These are phyloP conservation scores for Agrilus planipennis DNA, from an alignment of 1,140 invertebrate species.

Conservation along the genomic window DNA sequence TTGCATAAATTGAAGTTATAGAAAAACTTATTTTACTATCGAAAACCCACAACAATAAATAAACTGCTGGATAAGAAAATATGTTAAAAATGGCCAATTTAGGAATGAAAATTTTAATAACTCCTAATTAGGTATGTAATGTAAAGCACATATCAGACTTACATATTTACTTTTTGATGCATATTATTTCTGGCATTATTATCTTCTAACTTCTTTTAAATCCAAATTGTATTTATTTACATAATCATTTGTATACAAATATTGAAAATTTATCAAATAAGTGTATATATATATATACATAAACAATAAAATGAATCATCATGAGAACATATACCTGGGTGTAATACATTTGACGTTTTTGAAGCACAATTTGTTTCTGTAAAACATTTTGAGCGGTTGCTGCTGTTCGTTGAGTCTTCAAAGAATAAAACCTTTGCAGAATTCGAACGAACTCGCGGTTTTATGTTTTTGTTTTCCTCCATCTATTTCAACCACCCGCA, in stretches of 20 bases:
- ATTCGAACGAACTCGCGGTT: slow-evolving; percentile 38
- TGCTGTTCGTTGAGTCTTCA: slow-evolving; percentile 26
- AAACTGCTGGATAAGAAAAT: neutral
- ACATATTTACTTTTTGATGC: neutral
- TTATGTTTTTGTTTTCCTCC: slow-evolving; percentile 30
- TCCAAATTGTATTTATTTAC: neutral
- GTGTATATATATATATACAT: neutral
- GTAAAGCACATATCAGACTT: neutral
- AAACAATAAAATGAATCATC: neutral
- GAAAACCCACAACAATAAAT: neutral
- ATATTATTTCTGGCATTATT: neutral
- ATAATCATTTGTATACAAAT: no score
- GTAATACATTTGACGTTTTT: slow-evolving; percentile 11
- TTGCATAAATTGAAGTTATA: neutral
- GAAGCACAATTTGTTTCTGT: neutral
- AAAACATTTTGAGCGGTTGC: slow-evolving; percentile 8
- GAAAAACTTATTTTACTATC: neutral
- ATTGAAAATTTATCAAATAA: neutral
- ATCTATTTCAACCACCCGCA: slow-evolving; percentile 20
- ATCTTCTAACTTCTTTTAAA: neutral
- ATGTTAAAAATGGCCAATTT: neutral
- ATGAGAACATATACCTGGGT: slow-evolving; percentile 7
- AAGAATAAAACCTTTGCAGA: slow-evolving; percentile 43
- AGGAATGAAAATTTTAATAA: neutral
- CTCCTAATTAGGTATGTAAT: neutral